Conservation (phyloP, 2,797 vertebrate species). For the Rhabdophis nuchalis region DNA sequence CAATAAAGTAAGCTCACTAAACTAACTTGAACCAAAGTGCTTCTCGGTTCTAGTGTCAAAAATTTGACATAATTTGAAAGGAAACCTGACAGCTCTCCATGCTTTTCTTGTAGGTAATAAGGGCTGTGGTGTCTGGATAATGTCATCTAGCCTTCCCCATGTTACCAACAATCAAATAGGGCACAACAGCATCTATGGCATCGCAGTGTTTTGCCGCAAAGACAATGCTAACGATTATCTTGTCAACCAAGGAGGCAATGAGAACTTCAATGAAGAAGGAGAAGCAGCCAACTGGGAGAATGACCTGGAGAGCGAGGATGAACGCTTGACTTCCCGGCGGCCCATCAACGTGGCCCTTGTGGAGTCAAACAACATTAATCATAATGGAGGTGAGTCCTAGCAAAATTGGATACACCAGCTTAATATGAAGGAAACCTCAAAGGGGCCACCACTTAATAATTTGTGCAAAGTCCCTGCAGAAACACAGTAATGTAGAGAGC, state of each 20-base stretch:
- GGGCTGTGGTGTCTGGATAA: slow-evolving; percentile 90
- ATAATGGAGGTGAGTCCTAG: slow-evolving; percentile 72
- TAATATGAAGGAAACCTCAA: background rate
- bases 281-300: slow-evolving; percentile 84
- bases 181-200: slow-evolving; percentile 86
- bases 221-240: slow-evolving; percentile 76
- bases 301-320: slow-evolving; percentile 84
- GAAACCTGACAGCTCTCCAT: background rate
- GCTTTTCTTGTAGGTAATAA: slow-evolving; percentile 78
- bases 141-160: slow-evolving; percentile 88
- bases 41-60: background rate
- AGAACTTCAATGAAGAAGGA: slow-evolving; percentile 86
- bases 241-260: slow-evolving; percentile 74
- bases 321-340: slow-evolving; percentile 72
- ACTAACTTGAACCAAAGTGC: background rate
- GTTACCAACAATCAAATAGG: slow-evolving; percentile 84
- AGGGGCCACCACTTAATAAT: background rate
- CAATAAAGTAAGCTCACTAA: too few species aligned
- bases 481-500: accelerated
- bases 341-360: slow-evolving; percentile 82
- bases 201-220: slow-evolving; percentile 87
- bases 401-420: background rate
- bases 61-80: background rate
- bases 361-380: slow-evolving; percentile 86
- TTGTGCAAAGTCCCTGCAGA: background rate